Conservation (phyloP, 2,113 vertebrate genomes). For the Plecturocebus donacophilus region DNA sequence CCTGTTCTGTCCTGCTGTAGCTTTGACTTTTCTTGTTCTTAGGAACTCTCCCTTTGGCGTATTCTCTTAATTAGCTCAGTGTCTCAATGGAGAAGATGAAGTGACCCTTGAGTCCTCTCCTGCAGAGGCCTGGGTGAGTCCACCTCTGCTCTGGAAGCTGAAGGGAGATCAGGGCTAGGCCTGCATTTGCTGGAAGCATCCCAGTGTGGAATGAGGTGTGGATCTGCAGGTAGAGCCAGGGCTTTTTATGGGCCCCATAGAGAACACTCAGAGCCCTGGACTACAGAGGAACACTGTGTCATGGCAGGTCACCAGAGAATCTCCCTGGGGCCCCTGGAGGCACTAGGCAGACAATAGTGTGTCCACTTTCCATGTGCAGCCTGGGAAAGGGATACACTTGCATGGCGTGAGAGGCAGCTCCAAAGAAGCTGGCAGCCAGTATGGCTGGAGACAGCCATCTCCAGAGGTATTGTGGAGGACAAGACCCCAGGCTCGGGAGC, state of each 20-base stretch:
- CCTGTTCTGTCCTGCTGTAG: background rate
- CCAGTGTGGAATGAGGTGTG: background rate
- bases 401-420: background rate
- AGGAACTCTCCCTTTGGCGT: background rate
- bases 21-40: background rate
- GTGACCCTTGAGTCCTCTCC: background rate
- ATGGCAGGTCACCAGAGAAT: background rate
- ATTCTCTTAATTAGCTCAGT: background rate
- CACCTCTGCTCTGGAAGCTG: background rate
- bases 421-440: background rate
- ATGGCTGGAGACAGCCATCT: background rate
- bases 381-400: background rate
- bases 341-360: accelerated
- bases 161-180: background rate
- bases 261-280: background rate
- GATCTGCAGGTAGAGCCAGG: background rate
- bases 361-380: background rate
- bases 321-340: background rate
- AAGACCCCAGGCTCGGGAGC: background rate
- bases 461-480: background rate
- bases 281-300: background rate
- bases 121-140: background rate
- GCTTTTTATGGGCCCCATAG: background rate
- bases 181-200: background rate
- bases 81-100: background rate